A percentile compares a stretch with the other conserved stretches of the same genome.
phyloP scores from a whole-genome alignment of 2,797 vertebrate genomes.

The Crax fasciolata region DNA sequence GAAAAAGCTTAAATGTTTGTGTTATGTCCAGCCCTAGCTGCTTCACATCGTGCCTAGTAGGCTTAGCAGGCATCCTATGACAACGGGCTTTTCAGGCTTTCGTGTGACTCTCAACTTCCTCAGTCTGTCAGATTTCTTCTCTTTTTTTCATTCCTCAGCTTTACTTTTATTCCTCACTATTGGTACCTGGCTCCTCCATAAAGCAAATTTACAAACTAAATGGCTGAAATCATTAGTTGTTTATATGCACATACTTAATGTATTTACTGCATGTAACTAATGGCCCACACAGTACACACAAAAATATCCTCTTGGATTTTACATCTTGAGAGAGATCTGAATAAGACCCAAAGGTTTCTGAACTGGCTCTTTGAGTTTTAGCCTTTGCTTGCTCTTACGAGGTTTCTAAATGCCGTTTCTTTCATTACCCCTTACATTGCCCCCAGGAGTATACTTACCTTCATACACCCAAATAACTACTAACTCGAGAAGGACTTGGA shows the following conservation, averaged over 20 bases:
- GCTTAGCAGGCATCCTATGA: background rate
- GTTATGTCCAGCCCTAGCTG: background rate
- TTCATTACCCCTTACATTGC: background rate
- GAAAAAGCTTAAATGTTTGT: background rate
- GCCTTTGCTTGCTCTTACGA: background rate
- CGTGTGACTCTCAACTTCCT: background rate
- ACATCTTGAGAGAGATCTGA: background rate
- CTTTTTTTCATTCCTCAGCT: background rate
- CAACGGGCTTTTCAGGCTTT: background rate
- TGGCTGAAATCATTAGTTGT: background rate
- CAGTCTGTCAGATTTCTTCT: background rate
- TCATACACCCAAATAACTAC: background rate
- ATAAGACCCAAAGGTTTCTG: background rate
- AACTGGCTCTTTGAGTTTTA: background rate
- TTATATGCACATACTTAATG: background rate
- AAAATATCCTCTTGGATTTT: background rate
- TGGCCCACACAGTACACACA: no score
- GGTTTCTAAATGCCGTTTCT: background rate
- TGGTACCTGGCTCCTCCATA: background rate
- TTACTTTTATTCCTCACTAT: background rate
- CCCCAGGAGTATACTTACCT: background rate
- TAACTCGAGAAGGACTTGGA: background rate
- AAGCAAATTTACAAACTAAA: background rate
- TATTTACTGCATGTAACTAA: background rate
- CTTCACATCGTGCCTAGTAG: background rate